Evolutionary conservation across 2,113 vertebrate genomes (phyloP), one percentile per base, ranked within the genome.

Genomic region (Ageneiosus marmoratus): DNA sequence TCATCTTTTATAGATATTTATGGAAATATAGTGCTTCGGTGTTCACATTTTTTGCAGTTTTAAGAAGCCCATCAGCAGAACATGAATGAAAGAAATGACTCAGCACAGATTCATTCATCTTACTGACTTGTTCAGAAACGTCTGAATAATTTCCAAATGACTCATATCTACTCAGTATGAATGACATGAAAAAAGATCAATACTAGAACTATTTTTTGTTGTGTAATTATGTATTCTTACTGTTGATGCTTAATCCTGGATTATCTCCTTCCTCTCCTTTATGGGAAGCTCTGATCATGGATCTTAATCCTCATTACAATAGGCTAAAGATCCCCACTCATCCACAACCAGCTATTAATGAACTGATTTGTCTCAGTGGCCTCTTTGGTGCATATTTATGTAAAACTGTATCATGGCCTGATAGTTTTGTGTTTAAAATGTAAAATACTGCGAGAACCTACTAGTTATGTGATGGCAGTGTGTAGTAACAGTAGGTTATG

Each of bases 231-330:
- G 53, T 34, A 51, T 27, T 20, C 63, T 37, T n/a, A 41, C 8
- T n/a, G 22, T 73, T 18, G 11, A 73, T 67, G 65, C 75, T 34
- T 12, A 62, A 58, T 22, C 46, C 44, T 53, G 6, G 18, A 29
- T 67, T 29, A 79, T 37, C 53, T 69, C 8, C 44, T 81, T 46
- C 56, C 20, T 24, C 60, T 72, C 44, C 0, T 67, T 86, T 67
- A 83, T 74, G 41, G n/a, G 60, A 72, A 65, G 44, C 32, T 24
- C 13, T 67, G 76, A 79, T 86, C 80, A 53, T 32, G 56, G 82
- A 79, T 73, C 80, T 63, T 77, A 67, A 78, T 82, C 80, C 46
- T 48, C 32, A 79, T 73, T 65, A 78, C 55, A 37, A 55, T 46
- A 70, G 77, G 41, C 58, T 46, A 44, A 73, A 53, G 75, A 82